A percentile compares a stretch with the other conserved stretches of the same genome.
Evolutionary conservation across 2,797 vertebrate species (phyloP).

Genomic region (Fistularia tabacaria): DNA sequence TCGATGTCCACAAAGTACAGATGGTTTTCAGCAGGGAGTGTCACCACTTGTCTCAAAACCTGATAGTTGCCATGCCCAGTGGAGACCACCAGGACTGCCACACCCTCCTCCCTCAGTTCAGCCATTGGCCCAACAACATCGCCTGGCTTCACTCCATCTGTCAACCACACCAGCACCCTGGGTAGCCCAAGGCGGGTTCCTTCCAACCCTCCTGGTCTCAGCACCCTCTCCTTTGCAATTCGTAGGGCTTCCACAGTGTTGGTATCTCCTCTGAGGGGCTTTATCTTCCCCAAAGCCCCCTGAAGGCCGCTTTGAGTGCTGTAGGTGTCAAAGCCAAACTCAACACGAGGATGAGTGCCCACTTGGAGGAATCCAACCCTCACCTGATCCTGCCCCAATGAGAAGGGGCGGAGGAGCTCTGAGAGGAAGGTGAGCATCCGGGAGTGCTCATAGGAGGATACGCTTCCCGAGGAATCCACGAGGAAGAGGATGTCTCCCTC

Average conservation of each 20-base stretch:
- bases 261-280: slow-evolving; percentile 87
- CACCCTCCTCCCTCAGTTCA: slow-evolving; percentile 81
- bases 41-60: slow-evolving; percentile 82
- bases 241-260: slow-evolving; percentile 86
- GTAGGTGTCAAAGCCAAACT: slow-evolving; percentile 83
- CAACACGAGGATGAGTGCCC: slow-evolving; percentile 81
- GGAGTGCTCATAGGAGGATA: slow-evolving; percentile 89
- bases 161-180: slow-evolving; percentile 93
- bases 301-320: slow-evolving; percentile 61
- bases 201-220: slow-evolving; percentile 41
- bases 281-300: slow-evolving; percentile 70
- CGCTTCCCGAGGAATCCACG: slow-evolving; percentile 92
- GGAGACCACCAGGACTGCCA: slow-evolving; percentile 87
- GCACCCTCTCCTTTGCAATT: slow-evolving; percentile 74
- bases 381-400: slow-evolving; percentile 81
- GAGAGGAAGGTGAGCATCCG: slow-evolving; percentile 86
- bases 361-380: slow-evolving; percentile 86
- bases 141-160: slow-evolving; percentile 88
- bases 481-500: slow-evolving; percentile 90
- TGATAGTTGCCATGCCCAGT: slow-evolving; percentile 87
- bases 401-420: slow-evolving; percentile 82
- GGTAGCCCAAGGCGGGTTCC: slow-evolving; percentile 80
- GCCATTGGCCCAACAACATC: slow-evolving; percentile 83
- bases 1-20: slow-evolving; percentile 94
- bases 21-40: slow-evolving; percentile 75